These are phyloP conservation scores for Bubo scandiacus DNA, from an alignment of 2,113 vertebrate genomes.

Conservation along the genomic window DNA sequence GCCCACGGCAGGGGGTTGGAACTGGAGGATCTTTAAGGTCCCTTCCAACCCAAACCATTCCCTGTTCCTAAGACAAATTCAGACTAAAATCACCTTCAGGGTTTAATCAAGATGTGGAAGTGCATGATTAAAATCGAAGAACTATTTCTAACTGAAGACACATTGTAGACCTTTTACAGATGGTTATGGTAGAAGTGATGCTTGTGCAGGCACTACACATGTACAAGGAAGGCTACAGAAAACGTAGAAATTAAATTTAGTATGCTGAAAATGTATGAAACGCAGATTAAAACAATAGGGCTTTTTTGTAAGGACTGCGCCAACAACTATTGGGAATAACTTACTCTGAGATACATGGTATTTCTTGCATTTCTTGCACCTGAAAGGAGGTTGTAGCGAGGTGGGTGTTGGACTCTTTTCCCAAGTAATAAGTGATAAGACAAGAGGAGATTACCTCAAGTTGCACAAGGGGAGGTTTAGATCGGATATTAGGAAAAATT, in stretches of 20 bases:
- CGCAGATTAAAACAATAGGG: background rate
- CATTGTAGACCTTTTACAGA: background rate
- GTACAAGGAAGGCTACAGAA: background rate
- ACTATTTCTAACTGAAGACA: background rate
- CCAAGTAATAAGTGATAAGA: background rate
- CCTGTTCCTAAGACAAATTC: background rate
- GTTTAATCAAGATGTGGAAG: background rate
- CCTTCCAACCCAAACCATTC: too few relatives aligned
- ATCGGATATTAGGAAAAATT: background rate
- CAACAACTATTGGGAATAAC: background rate
- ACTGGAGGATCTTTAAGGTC: too few relatives aligned
- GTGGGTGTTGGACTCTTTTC: fast-evolving
- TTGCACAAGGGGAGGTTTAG: background rate
- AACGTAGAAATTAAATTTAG: background rate
- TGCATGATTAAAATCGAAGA: background rate
- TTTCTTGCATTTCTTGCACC: background rate
- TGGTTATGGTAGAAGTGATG: background rate
- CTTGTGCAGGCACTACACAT: background rate
- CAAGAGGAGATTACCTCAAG: fast-evolving
- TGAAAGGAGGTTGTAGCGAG: background rate
- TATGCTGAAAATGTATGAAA: background rate
- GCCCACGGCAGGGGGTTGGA: too few relatives aligned
- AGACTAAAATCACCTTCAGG: background rate
- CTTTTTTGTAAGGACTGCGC: background rate
- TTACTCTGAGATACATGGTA: background rate